Conservation (phyloP, 1,140 invertebrate genomes). For the Acromyrmex heyeri region DNA sequence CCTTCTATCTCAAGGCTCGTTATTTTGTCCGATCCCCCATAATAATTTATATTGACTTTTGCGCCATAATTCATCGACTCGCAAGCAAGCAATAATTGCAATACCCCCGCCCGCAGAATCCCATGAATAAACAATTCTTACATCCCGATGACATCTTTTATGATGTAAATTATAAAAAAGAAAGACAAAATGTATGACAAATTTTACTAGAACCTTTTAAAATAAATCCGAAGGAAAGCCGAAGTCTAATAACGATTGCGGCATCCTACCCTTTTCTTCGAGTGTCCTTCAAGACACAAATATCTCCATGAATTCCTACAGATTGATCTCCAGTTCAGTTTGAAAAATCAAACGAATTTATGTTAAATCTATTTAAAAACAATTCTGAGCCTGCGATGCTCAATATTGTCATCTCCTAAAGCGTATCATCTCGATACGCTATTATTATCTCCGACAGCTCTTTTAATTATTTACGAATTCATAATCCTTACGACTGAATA, state of each 20-base stretch:
- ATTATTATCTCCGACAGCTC: not conserved
- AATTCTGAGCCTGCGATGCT: not conserved
- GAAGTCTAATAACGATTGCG: not conserved
- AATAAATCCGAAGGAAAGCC: not conserved
- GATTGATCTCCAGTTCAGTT: not conserved
- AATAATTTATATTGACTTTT: conserved; percentile 60
- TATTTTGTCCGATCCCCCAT: conserved; percentile 41
- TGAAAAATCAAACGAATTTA: not conserved
- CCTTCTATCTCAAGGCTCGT: conserved; percentile 58
- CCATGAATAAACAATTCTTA: conserved; percentile 20
- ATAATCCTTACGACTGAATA: conserved; percentile 24
- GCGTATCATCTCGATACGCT: not conserved
- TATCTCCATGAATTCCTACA: not conserved
- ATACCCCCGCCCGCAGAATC: conserved; percentile 21
- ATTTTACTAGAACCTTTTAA: not conserved
- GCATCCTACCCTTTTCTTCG: not conserved
- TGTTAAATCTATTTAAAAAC: not conserved
- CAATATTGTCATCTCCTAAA: not conserved
- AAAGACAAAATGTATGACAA: not conserved
- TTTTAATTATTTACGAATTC: conserved; percentile 26
- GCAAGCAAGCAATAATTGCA: conserved; percentile 64
- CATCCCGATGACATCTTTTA: not conserved
- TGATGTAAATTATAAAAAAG: not conserved
- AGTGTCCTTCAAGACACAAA: not conserved
- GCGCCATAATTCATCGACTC: conserved; percentile 67